These are phyloP conservation scores for Eulemur albifrons DNA, from an alignment of 2,797 vertebrate genomes.

Conservation along the genomic window DNA sequence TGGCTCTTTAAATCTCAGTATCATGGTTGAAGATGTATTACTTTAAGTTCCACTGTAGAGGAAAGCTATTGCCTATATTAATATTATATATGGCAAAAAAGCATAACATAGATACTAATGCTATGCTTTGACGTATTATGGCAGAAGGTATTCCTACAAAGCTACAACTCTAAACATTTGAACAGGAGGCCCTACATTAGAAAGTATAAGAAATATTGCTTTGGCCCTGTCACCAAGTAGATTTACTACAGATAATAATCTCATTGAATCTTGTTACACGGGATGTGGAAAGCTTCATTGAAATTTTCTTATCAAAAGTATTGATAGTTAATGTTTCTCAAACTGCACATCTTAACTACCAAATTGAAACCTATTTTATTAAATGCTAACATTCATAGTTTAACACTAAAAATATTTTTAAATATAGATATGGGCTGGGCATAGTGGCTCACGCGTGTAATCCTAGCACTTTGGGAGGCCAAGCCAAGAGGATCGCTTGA, in stretches of 20 bases:
- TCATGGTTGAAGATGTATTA: not conserved
- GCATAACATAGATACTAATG: not conserved
- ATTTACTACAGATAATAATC: not conserved
- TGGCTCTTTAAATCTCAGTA: conserved; percentile 1
- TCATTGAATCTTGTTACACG: not conserved
- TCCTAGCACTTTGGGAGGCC: not conserved
- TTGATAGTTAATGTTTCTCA: not conserved
- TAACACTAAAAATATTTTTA: not conserved
- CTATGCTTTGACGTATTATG: not conserved
- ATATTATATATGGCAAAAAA: not conserved
- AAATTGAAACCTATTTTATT: not conserved
- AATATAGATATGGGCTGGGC: not conserved
- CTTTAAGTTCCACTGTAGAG: not conserved
- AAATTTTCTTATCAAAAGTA: not conserved
- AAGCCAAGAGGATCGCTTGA: not conserved
- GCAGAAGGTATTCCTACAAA: not conserved
- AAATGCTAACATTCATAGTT: not conserved
- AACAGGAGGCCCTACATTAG: not conserved
- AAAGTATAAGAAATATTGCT: not conserved
- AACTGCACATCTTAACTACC: not conserved
- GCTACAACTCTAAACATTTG: not conserved
- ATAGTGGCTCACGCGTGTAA: not conserved
- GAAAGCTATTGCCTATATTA: not conserved
- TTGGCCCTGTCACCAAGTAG: not conserved
- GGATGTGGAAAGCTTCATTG: not conserved